phyloP scores from a whole-genome alignment of 2,888 invertebrate genomes.

The Cheilosia soror region DNA sequence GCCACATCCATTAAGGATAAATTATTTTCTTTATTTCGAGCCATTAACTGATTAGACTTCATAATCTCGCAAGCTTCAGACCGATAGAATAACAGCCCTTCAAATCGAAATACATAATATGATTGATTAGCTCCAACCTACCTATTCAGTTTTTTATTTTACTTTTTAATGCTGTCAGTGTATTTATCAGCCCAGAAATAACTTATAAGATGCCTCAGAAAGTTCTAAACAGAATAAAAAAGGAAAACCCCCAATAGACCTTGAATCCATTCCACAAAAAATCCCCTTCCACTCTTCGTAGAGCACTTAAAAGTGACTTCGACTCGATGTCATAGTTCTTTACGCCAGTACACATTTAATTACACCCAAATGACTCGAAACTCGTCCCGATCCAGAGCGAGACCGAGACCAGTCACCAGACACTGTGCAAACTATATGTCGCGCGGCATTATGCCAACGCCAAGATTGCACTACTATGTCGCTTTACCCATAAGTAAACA shows the following conservation, averaged over 20 bases:
- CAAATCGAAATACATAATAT: no score
- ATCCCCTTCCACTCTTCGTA: not conserved
- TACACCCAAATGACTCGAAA: conserved; percentile 23
- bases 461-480: conserved; percentile 45
- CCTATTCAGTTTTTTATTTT: no score
- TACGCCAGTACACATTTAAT: conserved; percentile 8
- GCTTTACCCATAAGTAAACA: conserved; percentile 48
- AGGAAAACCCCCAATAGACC: conserved; percentile 12
- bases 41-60: no score
- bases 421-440: conserved; percentile 41
- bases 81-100: no score
- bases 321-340: not conserved
- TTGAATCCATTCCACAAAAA: not conserved
- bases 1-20: no score
- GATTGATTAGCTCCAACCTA: no score
- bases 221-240: no score
- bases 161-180: no score
- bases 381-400: not conserved
- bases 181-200: no score
- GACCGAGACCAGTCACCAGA: conserved; percentile 16
- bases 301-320: conserved; percentile 14
- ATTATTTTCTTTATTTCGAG: no score
- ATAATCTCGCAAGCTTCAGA: no score
- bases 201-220: no score
- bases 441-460: conserved; percentile 60